These are phyloP conservation scores for Carcharodon carcharias DNA, from an alignment of 2,797 vertebrate genomes.

Conservation along the genomic window DNA sequence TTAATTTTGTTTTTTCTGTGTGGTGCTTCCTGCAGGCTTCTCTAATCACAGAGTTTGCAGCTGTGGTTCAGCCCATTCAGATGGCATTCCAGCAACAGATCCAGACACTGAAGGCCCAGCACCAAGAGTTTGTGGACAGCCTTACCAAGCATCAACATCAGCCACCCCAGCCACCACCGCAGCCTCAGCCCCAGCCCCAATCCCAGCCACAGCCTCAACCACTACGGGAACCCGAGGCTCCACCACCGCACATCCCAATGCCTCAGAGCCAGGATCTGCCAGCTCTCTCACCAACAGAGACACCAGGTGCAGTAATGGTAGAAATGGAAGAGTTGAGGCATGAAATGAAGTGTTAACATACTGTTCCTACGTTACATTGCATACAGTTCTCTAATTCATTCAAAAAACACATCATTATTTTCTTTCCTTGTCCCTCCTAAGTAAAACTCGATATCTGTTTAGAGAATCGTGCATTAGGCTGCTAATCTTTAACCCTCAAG, in stretches of 20 bases:
- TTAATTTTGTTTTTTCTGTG: neutral
- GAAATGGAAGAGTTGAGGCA: neutral
- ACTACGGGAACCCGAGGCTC: neutral
- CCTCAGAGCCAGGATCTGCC: conserved; percentile 19
- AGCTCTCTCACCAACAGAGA: neutral
- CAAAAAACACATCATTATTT: neutral
- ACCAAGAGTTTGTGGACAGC: conserved; percentile 82
- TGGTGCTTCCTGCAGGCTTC: conserved; percentile 64
- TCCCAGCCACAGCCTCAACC: conserved; percentile 45
- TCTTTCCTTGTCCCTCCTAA: neutral
- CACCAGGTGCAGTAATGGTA: neutral
- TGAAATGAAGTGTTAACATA: neutral
- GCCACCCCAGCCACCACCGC: conserved; percentile 51
- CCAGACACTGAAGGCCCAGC: conserved; percentile 82
- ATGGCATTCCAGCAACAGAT: conserved; percentile 95
- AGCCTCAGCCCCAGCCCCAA: conserved; percentile 51
- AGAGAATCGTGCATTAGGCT: neutral
- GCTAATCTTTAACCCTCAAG: neutral
- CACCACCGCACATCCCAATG: neutral
- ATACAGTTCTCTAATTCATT: neutral
- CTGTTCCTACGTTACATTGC: neutral
- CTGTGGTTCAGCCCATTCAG: conserved; percentile 83
- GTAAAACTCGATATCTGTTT: neutral
- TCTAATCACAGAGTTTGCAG: conserved; percentile 80
- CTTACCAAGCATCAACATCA: conserved; percentile 70